Percentiles rank a stretch among this genome's conserved stretches.
These are phyloP conservation scores for Thunnus maccoyii DNA, from an alignment of 2,113 vertebrate species.

Conservation along the genomic window DNA sequence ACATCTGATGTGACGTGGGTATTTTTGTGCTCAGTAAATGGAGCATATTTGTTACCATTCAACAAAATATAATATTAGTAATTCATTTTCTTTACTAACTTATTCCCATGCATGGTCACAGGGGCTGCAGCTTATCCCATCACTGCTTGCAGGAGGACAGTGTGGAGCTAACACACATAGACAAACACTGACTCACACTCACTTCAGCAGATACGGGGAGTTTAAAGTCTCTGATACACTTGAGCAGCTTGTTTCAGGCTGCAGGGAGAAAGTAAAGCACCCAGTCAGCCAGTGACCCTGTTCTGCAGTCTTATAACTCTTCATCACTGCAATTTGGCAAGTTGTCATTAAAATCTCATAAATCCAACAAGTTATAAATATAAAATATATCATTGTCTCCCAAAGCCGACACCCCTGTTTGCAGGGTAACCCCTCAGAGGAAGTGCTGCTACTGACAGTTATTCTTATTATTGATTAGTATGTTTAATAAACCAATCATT, in stretches of 20 bases:
- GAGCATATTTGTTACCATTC: background rate
- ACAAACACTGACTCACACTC: background rate
- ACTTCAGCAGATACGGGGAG: background rate
- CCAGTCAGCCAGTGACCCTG: too few species aligned
- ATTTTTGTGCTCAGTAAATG: background rate
- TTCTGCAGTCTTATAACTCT: too few species aligned
- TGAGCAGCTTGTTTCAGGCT: background rate
- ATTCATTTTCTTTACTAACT: background rate
- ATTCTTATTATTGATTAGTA: too few species aligned
- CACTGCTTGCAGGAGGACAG: slow-evolving; percentile 1
- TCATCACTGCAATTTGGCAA: too few species aligned
- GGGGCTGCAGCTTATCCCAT: background rate
- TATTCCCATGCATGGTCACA: background rate
- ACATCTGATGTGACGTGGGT: background rate
- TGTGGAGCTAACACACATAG: background rate
- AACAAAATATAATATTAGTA: background rate
- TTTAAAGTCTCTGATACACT: slow-evolving; percentile 7
- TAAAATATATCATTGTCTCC: too few species aligned
- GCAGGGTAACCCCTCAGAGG: too few species aligned
- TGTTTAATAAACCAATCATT: too few species aligned
- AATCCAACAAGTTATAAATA: too few species aligned
- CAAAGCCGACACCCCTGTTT: too few species aligned
- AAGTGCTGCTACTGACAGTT: too few species aligned
- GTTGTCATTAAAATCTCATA: too few species aligned
- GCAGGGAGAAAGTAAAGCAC: too few species aligned